Evolutionary conservation across 2,113 vertebrate species (phyloP).

Genomic region (Hydrolagus affinis): DNA sequence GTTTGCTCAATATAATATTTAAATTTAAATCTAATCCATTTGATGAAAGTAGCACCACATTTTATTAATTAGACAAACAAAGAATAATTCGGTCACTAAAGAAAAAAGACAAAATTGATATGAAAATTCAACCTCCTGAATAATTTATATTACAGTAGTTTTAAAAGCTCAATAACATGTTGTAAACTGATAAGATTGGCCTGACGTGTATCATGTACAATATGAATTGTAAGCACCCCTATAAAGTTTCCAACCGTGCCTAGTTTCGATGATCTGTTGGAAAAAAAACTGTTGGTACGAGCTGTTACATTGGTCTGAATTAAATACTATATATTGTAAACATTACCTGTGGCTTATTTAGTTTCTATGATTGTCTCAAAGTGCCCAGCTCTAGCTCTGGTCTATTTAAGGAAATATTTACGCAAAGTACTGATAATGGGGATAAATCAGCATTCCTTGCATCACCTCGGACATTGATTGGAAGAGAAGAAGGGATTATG

Average conservation of each 20-base stretch:
- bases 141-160: background rate
- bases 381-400: too few species aligned
- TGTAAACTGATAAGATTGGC: too few species aligned
- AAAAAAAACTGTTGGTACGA: background rate
- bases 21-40: background rate
- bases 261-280: background rate
- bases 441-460: too few species aligned
- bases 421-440: too few species aligned
- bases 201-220: background rate
- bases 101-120: background rate
- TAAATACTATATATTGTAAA: background rate
- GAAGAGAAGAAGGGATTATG: too few species aligned
- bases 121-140: background rate
- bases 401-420: conserved; percentile 18
- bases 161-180: background rate
- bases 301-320: background rate
- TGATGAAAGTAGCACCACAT: background rate
- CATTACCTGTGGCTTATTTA: conserved; percentile 9
- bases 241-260: background rate
- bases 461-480: too few species aligned
- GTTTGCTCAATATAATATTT: background rate
- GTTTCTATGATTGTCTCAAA: background rate
- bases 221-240: background rate
- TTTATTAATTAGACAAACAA: background rate
- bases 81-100: background rate